Evolutionary conservation across 53 echinoderm and acorn worm genomes (phyloP).

Genomic region (Holothuria scabra): DNA sequence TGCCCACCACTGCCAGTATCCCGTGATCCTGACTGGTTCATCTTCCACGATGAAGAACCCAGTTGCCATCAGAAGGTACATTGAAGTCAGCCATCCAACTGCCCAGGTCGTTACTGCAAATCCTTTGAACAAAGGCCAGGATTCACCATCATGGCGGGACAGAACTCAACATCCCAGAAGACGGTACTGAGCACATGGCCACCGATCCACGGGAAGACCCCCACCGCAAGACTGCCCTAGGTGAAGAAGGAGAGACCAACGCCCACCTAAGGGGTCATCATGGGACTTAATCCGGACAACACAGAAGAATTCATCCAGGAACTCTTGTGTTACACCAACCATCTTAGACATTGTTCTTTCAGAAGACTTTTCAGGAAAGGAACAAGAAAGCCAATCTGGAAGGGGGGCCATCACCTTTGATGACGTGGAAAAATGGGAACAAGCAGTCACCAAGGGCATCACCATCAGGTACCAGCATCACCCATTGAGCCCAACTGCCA

Average conservation of each 20-base stretch:
- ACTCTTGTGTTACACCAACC: not conserved
- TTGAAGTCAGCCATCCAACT: not conserved
- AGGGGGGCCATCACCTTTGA: not conserved
- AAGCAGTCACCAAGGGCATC: not conserved
- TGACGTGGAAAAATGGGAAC: not conserved
- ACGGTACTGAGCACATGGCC: not conserved
- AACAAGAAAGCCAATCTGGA: conserved; percentile 9
- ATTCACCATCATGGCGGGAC: not conserved
- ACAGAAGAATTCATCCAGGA: not conserved
- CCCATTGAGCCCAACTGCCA: not conserved
- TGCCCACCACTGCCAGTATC: no score
- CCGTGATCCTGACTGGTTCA: no score
- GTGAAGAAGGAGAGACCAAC: no score
- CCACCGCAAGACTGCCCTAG: not conserved
- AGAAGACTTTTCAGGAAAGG: not conserved
- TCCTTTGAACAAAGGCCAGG: not conserved
- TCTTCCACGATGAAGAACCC: no score
- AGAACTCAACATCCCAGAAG: not conserved
- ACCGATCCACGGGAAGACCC: not conserved
- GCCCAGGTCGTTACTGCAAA: not conserved
- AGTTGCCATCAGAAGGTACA: no score
- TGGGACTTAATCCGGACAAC: not conserved
- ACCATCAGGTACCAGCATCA: not conserved
- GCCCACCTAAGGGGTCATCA: not conserved
- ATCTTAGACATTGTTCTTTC: not conserved